Evolutionary conservation across 1,140 invertebrate species (phyloP).

Genomic region (Orchestia grillus): DNA sequence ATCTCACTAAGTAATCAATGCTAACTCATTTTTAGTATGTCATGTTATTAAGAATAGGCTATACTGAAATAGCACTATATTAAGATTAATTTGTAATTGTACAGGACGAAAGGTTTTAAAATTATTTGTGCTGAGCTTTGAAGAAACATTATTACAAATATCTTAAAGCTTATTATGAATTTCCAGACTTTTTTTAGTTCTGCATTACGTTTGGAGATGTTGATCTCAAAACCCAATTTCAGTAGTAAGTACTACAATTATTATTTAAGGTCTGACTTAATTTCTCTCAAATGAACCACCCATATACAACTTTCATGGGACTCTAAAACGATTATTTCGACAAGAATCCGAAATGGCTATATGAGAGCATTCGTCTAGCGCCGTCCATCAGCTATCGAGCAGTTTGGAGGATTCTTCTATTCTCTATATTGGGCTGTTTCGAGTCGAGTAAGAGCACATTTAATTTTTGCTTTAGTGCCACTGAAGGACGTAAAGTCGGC

Average conservation of each 20-base stretch:
- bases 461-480: slow-evolving; percentile 54
- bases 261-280: neutral
- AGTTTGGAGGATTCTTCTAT: slow-evolving; percentile 37
- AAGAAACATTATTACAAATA: neutral
- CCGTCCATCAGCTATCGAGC: slow-evolving; percentile 4
- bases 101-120: no score
- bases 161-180: neutral
- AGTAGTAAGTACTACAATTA: neutral
- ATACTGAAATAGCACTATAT: neutral
- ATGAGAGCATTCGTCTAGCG: neutral
- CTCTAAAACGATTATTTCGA: neutral
- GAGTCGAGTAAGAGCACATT: slow-evolving; percentile 53
- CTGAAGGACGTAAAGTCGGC: slow-evolving; percentile 53
- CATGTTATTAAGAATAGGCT: neutral
- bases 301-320: neutral
- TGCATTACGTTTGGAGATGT: neutral
- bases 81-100: neutral
- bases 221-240: neutral
- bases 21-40: neutral
- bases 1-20: neutral
- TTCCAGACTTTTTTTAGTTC: neutral
- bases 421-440: slow-evolving; percentile 54
- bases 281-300: neutral
- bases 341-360: neutral
- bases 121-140: neutral